phyloP scores from a whole-genome alignment of 2,113 vertebrate species.

The Tautogolabrus adspersus region DNA sequence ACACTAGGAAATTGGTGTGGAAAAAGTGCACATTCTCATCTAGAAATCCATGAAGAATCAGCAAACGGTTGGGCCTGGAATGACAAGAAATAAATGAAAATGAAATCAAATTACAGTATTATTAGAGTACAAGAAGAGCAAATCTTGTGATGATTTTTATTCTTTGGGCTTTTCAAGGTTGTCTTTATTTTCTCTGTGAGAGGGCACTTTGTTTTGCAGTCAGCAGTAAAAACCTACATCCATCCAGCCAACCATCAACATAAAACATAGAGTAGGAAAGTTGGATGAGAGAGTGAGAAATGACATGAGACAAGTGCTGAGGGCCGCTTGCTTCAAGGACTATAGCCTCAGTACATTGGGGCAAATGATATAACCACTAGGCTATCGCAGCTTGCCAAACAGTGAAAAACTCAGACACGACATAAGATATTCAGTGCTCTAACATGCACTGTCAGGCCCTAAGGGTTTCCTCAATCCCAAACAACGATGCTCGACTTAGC shows the following conservation, averaged over 20 bases:
- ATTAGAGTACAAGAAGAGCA: background rate
- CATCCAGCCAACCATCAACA: too few relatives aligned
- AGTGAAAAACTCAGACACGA: background rate
- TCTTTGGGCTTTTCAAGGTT: too few relatives aligned
- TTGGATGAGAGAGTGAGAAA: too few relatives aligned
- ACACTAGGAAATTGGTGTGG: constrained; percentile 98
- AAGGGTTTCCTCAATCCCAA: background rate
- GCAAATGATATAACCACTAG: too few relatives aligned
- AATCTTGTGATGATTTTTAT: background rate
- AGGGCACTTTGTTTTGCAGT: too few relatives aligned
- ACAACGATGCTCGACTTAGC: background rate
- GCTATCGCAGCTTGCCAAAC: background rate
- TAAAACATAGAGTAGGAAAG: too few relatives aligned
- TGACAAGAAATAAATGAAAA: constrained; percentile 4
- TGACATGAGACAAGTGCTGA: too few relatives aligned
- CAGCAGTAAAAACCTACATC: too few relatives aligned
- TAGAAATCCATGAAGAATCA: constrained; percentile 97
- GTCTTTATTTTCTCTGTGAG: too few relatives aligned
- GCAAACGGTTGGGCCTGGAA: constrained; percentile 93
- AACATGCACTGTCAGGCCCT: constrained; percentile 17
- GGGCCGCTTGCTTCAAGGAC: too few relatives aligned
- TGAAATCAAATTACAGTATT: background rate
- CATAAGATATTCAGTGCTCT: constrained; percentile 12
- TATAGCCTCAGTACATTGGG: too few relatives aligned
- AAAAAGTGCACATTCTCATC: constrained; percentile 99